Percentiles rank a stretch among this genome's conserved stretches.
These are phyloP conservation scores for Heterohyrax brucei DNA, from an alignment of 2,797 vertebrate genomes.

Conservation along the genomic window DNA sequence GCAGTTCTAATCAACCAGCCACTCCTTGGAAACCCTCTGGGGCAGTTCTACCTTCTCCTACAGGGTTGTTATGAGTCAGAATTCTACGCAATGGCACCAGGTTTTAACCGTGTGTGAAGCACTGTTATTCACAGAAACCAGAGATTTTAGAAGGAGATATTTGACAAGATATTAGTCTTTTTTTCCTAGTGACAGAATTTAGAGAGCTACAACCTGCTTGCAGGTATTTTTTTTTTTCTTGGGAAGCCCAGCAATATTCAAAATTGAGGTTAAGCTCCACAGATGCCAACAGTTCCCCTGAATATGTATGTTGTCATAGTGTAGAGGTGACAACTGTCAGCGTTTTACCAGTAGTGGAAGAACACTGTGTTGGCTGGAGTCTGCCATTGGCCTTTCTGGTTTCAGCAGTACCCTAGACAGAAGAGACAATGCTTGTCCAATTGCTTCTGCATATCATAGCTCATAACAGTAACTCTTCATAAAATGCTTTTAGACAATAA, in stretches of 20 bases:
- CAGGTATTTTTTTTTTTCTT: constrained; percentile 49
- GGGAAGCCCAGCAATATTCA: neutral
- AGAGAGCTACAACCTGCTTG: neutral
- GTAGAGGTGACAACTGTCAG: neutral
- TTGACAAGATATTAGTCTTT: neutral
- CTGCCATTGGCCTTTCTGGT: neutral
- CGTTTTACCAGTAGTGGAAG: constrained; percentile 2
- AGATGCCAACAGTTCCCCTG: neutral
- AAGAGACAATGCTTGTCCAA: neutral
- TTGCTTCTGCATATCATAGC: neutral
- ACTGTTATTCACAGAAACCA: constrained; percentile 15
- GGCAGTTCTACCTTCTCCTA: no score
- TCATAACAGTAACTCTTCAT: neutral
- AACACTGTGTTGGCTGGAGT: neutral
- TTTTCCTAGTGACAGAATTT: constrained; percentile 14
- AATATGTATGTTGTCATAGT: neutral
- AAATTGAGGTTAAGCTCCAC: neutral
- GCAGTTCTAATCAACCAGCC: no score
- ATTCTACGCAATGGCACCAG: no score
- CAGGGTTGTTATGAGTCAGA: no score
- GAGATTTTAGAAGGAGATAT: constrained; percentile 36
- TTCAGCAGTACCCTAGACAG: constrained; percentile 16
- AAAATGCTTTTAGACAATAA: constrained; percentile 17
- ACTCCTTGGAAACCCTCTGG: no score
- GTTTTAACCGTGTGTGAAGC: neutral